Percentiles rank a stretch among this genome's conserved stretches.
Evolutionary conservation across 2,888 invertebrate genomes (phyloP).

Genomic region (Cyclophora albipunctata): DNA sequence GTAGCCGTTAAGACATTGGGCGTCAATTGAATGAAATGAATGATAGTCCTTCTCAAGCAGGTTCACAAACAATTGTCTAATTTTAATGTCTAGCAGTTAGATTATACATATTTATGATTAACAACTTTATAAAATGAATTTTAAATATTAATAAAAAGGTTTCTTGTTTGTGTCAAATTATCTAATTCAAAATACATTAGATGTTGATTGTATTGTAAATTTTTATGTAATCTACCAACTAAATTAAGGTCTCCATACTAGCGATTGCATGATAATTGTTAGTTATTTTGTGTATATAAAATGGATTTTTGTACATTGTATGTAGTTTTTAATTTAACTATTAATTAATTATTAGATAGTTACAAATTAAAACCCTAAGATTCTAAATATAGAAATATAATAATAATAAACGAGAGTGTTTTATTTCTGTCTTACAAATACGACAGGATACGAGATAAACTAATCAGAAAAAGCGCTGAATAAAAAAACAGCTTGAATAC

Average conservation of each 20-base stretch:
- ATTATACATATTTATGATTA: constrained; percentile 28
- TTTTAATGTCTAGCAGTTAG: constrained; percentile 37
- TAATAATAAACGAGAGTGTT: constrained; percentile 13
- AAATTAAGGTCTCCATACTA: constrained; percentile 40
- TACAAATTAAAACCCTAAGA: constrained; percentile 69
- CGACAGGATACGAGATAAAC: no score
- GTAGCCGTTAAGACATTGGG: constrained; percentile 2
- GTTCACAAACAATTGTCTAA: constrained; percentile 33
- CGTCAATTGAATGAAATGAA: constrained; percentile 43
- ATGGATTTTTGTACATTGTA: constrained; percentile 64
- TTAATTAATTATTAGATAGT: constrained; percentile 52
- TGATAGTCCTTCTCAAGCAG: constrained; percentile 30
- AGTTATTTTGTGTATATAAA: constrained; percentile 58
- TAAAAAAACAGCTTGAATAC: no score
- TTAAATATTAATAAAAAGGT: constrained; percentile 32
- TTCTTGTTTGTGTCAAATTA: constrained; percentile 40
- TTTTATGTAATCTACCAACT: constrained; percentile 56
- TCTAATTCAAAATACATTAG: constrained; percentile 31
- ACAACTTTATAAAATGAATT: constrained; percentile 22
- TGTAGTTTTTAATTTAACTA: constrained; percentile 70
- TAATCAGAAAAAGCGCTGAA: no score
- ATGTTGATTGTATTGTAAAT: constrained; percentile 55
- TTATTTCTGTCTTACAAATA: constrained; percentile 1
- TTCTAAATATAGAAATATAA: constrained; percentile 67
- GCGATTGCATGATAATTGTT: constrained; percentile 54